These are phyloP conservation scores for Pararge aegeria DNA, from an alignment of 1,140 invertebrate species.

Conservation along the genomic window DNA sequence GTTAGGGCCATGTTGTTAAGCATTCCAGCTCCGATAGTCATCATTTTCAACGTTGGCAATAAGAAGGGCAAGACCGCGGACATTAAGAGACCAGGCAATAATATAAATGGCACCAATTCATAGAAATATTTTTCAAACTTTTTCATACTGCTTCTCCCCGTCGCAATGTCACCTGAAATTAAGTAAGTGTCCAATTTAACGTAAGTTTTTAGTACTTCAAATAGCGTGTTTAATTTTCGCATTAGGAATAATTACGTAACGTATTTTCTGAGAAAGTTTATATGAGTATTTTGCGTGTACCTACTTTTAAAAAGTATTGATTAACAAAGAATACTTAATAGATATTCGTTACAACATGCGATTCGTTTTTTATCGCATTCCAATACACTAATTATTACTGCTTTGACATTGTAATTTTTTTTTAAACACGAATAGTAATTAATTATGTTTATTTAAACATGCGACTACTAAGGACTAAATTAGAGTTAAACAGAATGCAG, in stretches of 20 bases:
- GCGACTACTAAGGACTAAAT: no score
- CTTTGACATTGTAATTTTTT: not conserved
- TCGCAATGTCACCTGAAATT: constrained; percentile 44
- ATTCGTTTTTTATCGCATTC: not conserved
- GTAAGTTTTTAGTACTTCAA: not conserved
- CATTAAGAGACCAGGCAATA: constrained; percentile 73
- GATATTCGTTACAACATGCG: not conserved
- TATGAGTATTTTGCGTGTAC: not conserved
- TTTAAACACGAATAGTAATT: no score
- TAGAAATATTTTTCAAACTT: constrained; percentile 64
- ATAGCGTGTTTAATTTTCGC: no score
- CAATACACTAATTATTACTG: not conserved
- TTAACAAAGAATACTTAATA: no score
- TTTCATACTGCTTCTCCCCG: constrained; percentile 60
- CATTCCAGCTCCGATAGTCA: constrained; percentile 61
- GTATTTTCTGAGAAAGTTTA: not conserved
- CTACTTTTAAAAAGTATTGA: not conserved
- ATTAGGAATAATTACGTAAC: no score
- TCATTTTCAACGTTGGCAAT: constrained; percentile 73
- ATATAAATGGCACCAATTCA: constrained; percentile 56
- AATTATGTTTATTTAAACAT: no score
- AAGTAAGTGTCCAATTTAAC: constrained; percentile 5
- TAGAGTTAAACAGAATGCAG: no score
- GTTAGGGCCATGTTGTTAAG: constrained; percentile 73
- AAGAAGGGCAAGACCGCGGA: constrained; percentile 75